These are phyloP conservation scores for Aleadryas rufinucha DNA, from an alignment of 2,113 vertebrate genomes.

Conservation along the genomic window DNA sequence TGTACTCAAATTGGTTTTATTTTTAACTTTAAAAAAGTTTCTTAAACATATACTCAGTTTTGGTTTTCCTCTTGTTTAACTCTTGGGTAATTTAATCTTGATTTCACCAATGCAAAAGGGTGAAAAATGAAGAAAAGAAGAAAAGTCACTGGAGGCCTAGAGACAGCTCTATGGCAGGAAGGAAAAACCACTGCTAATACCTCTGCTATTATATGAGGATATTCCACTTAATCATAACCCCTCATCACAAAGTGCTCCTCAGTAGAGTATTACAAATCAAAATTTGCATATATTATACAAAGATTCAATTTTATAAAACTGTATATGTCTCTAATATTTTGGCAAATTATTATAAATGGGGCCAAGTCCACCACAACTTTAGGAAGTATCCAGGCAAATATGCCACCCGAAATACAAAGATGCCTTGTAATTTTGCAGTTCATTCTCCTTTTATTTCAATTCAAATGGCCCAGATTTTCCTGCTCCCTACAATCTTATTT, in stretches of 20 bases:
- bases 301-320: not conserved
- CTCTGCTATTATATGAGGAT: not conserved
- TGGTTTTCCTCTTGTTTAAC: not conserved
- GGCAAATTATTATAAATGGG: not conserved
- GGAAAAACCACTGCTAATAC: not conserved
- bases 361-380: not conserved
- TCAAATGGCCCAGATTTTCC: not conserved
- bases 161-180: not conserved
- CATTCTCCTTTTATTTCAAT: not conserved
- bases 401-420: not conserved
- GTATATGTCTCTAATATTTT: not conserved
- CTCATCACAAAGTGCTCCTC: not conserved
- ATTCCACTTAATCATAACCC: not conserved
- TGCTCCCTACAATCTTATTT: not conserved
- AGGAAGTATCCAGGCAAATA: not conserved
- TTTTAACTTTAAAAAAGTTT: not conserved
- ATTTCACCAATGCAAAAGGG: not conserved
- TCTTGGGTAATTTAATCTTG: not conserved
- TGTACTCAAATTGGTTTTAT: not conserved
- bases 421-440: not conserved
- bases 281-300: not conserved
- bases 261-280: not conserved
- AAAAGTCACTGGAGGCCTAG: not conserved
- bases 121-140: not conserved
- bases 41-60: not conserved